Percentiles rank a stretch among this genome's conserved stretches.
Evolutionary conservation across 2,888 invertebrate genomes (phyloP).

Genomic region (Cerastoderma edule): DNA sequence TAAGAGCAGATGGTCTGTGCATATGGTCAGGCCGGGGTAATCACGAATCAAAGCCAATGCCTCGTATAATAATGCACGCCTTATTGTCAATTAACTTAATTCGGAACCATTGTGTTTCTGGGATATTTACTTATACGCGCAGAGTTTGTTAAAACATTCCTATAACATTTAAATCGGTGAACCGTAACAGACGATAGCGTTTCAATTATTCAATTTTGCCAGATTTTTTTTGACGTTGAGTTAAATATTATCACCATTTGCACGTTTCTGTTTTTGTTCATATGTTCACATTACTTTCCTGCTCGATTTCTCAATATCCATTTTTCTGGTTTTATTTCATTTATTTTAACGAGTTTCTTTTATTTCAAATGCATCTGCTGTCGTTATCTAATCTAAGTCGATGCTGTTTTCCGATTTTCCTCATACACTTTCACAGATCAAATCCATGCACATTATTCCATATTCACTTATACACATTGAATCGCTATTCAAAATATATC

Average conservation of each 20-base stretch:
- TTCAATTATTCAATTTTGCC: conserved; percentile 17
- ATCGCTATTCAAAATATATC: no score
- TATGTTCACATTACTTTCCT: neutral
- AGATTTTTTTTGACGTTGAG: neutral
- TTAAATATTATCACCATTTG: neutral
- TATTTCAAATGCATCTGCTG: no score
- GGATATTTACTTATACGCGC: conserved; percentile 8
- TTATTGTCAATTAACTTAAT: conserved; percentile 4
- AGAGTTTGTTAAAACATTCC: neutral
- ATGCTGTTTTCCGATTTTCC: no score
- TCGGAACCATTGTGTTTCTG: neutral
- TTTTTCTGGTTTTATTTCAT: no score
- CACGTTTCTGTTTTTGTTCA: neutral
- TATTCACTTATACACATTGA: no score
- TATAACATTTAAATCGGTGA: neutral
- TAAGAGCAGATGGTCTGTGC: neutral
- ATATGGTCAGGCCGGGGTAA: neutral
- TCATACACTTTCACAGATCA: no score
- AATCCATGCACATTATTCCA: no score
- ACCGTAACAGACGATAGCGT: neutral
- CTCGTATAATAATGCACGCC: conserved; percentile 10
- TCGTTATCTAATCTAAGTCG: no score
- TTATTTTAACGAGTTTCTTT: no score
- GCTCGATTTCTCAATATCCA: neutral
- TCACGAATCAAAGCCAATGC: conserved; percentile 8